Base-by-base conservation (phyloP, 1,140 invertebrate genomes). In the Macrostomum lignano region DNA sequence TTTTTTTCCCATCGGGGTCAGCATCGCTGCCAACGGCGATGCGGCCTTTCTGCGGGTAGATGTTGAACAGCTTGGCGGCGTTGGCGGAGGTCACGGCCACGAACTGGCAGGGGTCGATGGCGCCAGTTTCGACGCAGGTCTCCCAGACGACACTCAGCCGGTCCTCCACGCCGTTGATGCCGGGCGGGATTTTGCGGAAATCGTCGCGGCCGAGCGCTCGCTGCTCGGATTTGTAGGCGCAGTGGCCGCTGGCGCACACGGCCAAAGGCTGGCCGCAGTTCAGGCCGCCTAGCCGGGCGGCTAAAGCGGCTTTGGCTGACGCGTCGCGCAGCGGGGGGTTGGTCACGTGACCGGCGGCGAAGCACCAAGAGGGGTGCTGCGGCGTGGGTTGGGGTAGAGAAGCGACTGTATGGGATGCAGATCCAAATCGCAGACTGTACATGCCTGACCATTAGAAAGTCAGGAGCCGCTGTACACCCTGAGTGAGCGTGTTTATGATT, bases 161-260 rank as follows among this genome's bases (percentile, higher is more conserved):
- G 50, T 96, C 86, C 49, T 91, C 82, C 0, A 91, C 74, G 3
- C 88, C 91, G 56, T 96, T 96, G 0, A 96, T 78, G 1, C 91
- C 91, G 49, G 86, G 91, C 5, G 88, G 91, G 43, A 98, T 98
- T 60, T 81, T 86, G 1, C 73, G 67, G 52, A 98, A 96, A 56
- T 96, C 72, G 35, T 70, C 67, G 44, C 72, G 69, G 0, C 88
- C 88, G 1, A 74, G 29, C 11, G 70, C 70, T 54, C 94, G 96
- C 49, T 96, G 84, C n/a, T 72, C 66, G 34, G 72, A 67, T 41
- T 68, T 75, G 58, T 93, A 96, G 2, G 81, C 88, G 60, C 82
- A 93, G 53, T 98, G 79, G 51, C 93, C 86, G 46, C 82, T 93
- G 24, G 74, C 88, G n/a, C n/a, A n/a, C n/a, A n/a, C n/a, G n/a